Evolutionary conservation across 2,113 vertebrate species (phyloP).

Genomic region (Hassar affinis): DNA sequence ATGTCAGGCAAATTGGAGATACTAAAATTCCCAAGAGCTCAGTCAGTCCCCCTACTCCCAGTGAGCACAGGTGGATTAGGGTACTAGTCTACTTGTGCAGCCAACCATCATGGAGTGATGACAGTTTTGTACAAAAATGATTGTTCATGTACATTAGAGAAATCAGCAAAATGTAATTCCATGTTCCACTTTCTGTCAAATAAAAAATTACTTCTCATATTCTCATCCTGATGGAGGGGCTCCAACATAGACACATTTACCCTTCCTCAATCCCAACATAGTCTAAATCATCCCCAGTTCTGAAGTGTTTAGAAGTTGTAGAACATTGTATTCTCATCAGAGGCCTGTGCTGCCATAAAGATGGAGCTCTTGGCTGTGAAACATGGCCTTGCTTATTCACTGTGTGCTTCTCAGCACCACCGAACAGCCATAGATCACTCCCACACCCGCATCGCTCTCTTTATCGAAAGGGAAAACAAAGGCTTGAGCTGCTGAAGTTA

Average conservation of each 20-base stretch:
- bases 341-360: slow-evolving; percentile 88
- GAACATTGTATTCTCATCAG: slow-evolving; percentile 96
- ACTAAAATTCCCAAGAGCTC: no score
- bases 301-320: slow-evolving; percentile 89
- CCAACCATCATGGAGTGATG: no score
- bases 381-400: slow-evolving; percentile 95
- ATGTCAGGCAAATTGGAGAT: no score
- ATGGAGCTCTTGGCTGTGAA: slow-evolving; percentile 89
- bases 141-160: background rate
- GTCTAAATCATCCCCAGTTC: slow-evolving; percentile 96
- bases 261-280: slow-evolving; percentile 81
- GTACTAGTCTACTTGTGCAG: no score
- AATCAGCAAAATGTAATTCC: background rate
- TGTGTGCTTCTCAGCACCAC: slow-evolving; percentile 77
- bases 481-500: slow-evolving; percentile 95
- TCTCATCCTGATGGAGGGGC: slow-evolving; percentile 62
- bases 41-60: no score
- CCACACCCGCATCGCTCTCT: slow-evolving; percentile 86
- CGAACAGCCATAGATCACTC: slow-evolving; percentile 91
- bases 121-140: no score
- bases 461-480: slow-evolving; percentile 99
- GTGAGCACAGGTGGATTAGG: no score
- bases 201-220: slow-evolving; percentile 26
- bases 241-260: slow-evolving; percentile 79
- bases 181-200: background rate